These are phyloP conservation scores for Phaetusa simplex DNA, from an alignment of 2,113 vertebrate genomes.

Conservation along the genomic window DNA sequence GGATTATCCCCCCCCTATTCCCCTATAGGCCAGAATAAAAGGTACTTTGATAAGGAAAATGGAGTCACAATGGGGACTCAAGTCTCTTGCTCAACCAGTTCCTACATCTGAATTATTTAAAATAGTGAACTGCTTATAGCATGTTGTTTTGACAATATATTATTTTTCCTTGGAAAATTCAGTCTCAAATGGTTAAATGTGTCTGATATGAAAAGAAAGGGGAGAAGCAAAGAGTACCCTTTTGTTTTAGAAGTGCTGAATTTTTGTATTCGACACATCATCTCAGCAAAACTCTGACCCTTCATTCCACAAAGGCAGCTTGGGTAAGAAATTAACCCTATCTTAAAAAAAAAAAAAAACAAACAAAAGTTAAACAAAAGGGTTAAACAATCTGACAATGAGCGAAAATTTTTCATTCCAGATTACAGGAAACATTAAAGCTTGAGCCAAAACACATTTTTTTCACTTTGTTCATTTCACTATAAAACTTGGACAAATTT, in stretches of 20 bases:
- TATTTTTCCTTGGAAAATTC: not conserved
- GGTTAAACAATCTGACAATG: not conserved
- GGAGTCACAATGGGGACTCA: not conserved
- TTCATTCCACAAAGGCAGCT: not conserved
- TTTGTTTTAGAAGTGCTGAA: not conserved
- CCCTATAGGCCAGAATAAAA: not conserved
- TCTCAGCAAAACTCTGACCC: not conserved
- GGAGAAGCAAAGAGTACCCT: not conserved
- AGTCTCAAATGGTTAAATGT: not conserved
- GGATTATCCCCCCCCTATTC: not conserved
- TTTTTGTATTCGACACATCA: not conserved
- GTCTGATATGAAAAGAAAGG: not conserved
- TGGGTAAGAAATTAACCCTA: not conserved
- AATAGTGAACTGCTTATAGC: not conserved
- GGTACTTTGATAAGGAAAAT: not conserved
- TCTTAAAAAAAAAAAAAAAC: not conserved
- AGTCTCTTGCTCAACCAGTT: not conserved
- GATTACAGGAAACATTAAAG: not conserved
- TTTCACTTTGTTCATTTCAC: not conserved
- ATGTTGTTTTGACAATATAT: not conserved
- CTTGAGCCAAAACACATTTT: not conserved
- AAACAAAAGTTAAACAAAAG: not conserved
- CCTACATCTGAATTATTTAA: not conserved
- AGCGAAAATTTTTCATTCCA: not conserved
- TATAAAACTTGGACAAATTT: not conserved